Conservation (phyloP, 2,113 vertebrate species). For the Canis aureus region DNA sequence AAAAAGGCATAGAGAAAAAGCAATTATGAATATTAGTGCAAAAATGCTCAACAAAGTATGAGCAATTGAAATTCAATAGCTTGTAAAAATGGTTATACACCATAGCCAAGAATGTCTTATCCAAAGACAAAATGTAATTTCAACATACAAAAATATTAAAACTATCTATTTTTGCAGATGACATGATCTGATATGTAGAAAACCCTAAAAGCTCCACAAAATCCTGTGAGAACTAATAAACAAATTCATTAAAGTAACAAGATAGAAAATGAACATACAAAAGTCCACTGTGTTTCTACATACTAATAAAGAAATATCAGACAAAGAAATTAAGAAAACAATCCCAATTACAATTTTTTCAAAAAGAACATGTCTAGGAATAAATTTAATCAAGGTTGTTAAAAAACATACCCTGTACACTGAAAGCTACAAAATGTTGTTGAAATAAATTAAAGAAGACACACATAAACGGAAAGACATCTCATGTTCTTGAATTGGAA, state of each 20-base stretch:
- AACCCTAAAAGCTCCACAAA: not conserved
- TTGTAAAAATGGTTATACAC: not conserved
- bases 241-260: not conserved
- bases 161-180: not conserved
- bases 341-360: not conserved
- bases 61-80: not conserved
- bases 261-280: not conserved
- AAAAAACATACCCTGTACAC: not conserved
- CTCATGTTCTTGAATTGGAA: not conserved
- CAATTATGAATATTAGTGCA: not conserved
- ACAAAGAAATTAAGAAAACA: not conserved
- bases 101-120: not conserved
- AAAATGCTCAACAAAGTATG: not conserved
- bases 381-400: not conserved
- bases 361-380: not conserved
- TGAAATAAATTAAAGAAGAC: not conserved
- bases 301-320: not conserved
- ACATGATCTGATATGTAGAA: not conserved
- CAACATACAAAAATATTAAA: not conserved
- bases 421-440: not conserved
- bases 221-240: not conserved
- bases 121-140: not conserved
- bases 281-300: not conserved
- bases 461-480: not conserved
- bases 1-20: not conserved